Percentiles rank a stretch among this genome's conserved stretches.
Conservation (phyloP, 2,888 invertebrate genomes). For the Orgyia antiqua region DNA sequence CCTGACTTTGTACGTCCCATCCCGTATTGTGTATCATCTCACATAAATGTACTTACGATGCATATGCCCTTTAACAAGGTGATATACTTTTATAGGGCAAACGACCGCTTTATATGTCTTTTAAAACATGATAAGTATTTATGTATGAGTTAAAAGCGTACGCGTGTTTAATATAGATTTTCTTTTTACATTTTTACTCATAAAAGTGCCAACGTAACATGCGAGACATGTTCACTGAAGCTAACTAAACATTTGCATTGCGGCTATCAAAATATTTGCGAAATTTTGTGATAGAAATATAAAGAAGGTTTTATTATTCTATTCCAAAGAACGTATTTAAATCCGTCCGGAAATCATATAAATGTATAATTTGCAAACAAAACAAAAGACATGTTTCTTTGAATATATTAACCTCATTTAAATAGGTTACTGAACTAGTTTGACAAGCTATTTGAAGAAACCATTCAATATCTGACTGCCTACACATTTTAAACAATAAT, state of each 20-base stretch:
- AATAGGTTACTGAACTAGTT: conserved; percentile 30
- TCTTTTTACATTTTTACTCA: conserved; percentile 1
- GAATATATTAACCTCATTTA: conserved; percentile 19
- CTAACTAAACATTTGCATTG: conserved; percentile 14
- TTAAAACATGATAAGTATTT: conserved; percentile 9
- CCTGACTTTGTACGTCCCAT: conserved; percentile 24
- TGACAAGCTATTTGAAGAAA: conserved; percentile 12
- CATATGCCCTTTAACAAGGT: conserved; percentile 8
- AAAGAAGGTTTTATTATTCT: conserved; percentile 10
- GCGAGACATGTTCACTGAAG: conserved; percentile 14
- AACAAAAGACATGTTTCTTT: conserved; percentile 11
- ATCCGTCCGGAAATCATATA: conserved; percentile 16
- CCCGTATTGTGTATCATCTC: conserved; percentile 9
- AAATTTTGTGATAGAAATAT: conserved; percentile 6
- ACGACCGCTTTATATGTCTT: conserved; percentile 10
- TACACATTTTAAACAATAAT: conserved; percentile 10
- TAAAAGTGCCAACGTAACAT: conserved; percentile 8
- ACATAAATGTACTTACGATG: conserved; percentile 16
- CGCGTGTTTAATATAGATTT: too few species aligned
- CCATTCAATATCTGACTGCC: conserved; percentile 10
- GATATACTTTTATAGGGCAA: conserved; percentile 8
- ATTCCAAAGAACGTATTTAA: conserved; percentile 7
- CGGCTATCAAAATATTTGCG: conserved; percentile 14
- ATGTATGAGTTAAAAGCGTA: conserved; percentile 4
- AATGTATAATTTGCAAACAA: conserved; percentile 8